These are phyloP conservation scores for Tenebrosternarchus preto DNA, from an alignment of 2,113 vertebrate genomes.

Conservation along the genomic window DNA sequence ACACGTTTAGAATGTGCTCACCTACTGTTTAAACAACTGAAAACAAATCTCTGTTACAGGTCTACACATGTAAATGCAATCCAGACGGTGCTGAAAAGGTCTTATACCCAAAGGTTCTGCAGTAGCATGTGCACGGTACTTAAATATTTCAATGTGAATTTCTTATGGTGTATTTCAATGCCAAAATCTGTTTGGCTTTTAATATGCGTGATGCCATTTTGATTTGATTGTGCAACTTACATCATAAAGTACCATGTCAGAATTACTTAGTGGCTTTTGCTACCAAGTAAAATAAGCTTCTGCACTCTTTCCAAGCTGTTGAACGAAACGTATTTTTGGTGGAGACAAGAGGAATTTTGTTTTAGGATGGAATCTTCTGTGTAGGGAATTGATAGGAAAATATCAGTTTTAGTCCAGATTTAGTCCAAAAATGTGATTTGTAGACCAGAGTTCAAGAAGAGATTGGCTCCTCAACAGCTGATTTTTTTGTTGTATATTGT, in stretches of 20 bases:
- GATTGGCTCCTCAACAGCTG: neutral
- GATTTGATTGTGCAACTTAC: neutral
- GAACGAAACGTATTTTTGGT: too few species aligned
- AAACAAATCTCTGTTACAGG: constrained; percentile 4
- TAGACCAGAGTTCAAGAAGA: neutral
- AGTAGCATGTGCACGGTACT: neutral
- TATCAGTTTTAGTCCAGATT: constrained; percentile 10
- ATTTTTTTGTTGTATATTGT: constrained; percentile 15
- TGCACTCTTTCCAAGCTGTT: neutral
- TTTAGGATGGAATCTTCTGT: neutral
- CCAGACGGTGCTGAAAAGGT: neutral
- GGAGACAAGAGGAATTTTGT: too few species aligned
- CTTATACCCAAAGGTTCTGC: neutral
- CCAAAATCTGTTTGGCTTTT: neutral
- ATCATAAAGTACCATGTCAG: neutral
- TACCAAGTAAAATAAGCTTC: too few species aligned
- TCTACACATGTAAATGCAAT: neutral
- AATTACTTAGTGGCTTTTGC: neutral
- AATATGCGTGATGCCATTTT: neutral
- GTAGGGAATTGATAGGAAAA: constrained; percentile 11
- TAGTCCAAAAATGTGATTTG: constrained; percentile 17
- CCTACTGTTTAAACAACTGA: constrained; percentile 5
- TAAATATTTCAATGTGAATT: neutral
- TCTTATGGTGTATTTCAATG: neutral
- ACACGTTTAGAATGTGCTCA: neutral